Conservation (phyloP, 1,140 invertebrate genomes). For the Chlorops oryzae region DNA sequence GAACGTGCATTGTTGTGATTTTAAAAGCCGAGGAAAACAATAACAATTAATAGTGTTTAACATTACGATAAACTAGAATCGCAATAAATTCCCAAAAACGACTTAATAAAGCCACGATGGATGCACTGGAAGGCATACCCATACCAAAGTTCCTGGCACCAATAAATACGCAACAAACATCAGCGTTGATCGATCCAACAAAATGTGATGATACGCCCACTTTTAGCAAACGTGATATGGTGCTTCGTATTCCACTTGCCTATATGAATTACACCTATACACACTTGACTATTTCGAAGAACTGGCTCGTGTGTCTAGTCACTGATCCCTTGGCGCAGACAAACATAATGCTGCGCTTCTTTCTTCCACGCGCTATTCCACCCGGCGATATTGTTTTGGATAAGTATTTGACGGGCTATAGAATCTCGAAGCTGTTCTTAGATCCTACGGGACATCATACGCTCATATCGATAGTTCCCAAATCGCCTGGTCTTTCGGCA, state of each 20-base stretch:
- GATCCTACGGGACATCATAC: slow-evolving; percentile 84
- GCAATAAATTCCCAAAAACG: no score
- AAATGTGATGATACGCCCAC: slow-evolving; percentile 66
- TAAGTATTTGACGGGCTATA: slow-evolving; percentile 57
- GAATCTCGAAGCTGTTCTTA: slow-evolving; percentile 67
- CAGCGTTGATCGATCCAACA: slow-evolving; percentile 56
- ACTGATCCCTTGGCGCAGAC: slow-evolving; percentile 75
- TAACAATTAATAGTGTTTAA: no score
- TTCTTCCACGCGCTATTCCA: slow-evolving; percentile 70
- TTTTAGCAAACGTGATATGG: slow-evolving; percentile 72
- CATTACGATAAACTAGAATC: no score
- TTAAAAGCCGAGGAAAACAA: no score
- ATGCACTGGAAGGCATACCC: no score
- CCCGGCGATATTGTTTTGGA: slow-evolving; percentile 68
- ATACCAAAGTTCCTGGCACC: slow-evolving; percentile 6
- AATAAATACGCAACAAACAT: no score
- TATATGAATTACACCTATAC: slow-evolving; percentile 56
- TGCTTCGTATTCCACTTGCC: slow-evolving; percentile 66
- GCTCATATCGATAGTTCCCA: slow-evolving; percentile 65
- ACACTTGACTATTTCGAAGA: slow-evolving; percentile 74
- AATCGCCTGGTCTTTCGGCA: slow-evolving; percentile 55
- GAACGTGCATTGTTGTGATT: no score
- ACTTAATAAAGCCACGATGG: no score
- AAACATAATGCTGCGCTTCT: slow-evolving; percentile 72
- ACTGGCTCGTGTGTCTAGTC: slow-evolving; percentile 78